Base-by-base conservation (phyloP, 2,797 vertebrate species). In the Falco novaeseelandiae region DNA sequence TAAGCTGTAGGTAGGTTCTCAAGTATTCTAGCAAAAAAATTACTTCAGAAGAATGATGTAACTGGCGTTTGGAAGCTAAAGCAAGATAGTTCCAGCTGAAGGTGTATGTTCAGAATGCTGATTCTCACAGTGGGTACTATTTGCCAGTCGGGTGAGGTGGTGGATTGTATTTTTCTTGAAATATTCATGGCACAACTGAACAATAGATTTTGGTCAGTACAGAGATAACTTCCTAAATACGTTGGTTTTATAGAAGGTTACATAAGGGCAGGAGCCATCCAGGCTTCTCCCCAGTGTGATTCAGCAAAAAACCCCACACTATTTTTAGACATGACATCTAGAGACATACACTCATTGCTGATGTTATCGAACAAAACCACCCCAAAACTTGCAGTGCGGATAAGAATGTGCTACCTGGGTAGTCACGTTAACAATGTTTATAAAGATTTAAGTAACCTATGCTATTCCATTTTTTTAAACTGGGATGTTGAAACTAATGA, bases 281-380 rank as follows among this genome's bases (percentile, higher is more conserved):
- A 21, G 8, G 48, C 17, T 42, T 84, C 22, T 72, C 10, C 7
- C 13, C 6, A 42, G 2, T 13, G 34, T 21, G 26, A 42, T 51
- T 42, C 69, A 57, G 76, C 7, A 3, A 26, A n/a, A 38, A 69
- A 48, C 6, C 32, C 12, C 8, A 10, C 12, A 4, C 5, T 21
- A 0, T 19, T 44, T 89, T 70, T 48, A 70, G 46, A 12, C 49
- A 2, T 26, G n/a, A 34, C 21, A 76, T 23, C n/a, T 26, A 9
- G 17, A 74, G 32, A 55, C 22, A 16, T 40, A 14, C 3, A 38
- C 2, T 65, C 2, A 6, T 4, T 55, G 3, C 19, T 2, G 2
- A 8, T 48, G 23, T n/a, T 57, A 30, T 0, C 57, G 26, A 18
- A 67, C 66, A 62, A 26, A 66, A 42, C 5, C 27, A 4, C 4